Evolutionary conservation across 1,140 invertebrate genomes (phyloP), one percentile per base, ranked within the genome.

Genomic region (Calliopsis andreniformis): DNA sequence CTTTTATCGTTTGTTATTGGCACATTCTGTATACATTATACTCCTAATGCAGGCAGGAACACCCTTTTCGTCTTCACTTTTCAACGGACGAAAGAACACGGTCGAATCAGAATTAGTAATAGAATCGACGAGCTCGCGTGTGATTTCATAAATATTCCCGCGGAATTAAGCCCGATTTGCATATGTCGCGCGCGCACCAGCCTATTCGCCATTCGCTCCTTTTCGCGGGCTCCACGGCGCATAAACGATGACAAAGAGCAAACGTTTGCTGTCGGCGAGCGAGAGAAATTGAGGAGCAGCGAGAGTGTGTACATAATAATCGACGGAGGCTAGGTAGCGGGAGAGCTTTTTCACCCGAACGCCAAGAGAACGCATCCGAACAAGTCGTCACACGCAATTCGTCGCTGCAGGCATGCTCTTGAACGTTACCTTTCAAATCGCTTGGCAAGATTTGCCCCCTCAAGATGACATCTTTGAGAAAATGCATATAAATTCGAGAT

Each of bases 351-450:
- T 42, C n/a, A 28, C 28, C 18, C 14, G 0, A n/a, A 30, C 51
- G 39, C 45, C 14, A 53, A 72, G 47, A 47, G 59, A 79, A 62
- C n/a, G 32, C 49, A 49, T 80, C 63, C 79, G 63, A 81, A 32
- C 63, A 76, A 32, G 39, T 43, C 39, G 45, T 39, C 61, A 68
- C 62, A 58, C 30, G 30, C 30, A 18, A 58, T 32, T 58, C 55
- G 10, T 58, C 55, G 10, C 35, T 39, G 47, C 4, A 23, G 4
- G 30, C 55, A 20, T 30, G 30, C 35, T 39, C 4, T 10, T 2
- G 30, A 58, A 35, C 28, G 55, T 35, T 58, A 8, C 28, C 35
- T 39, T 3, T 16, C 3, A 16, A 18, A 16, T 28, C 25, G 14
- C 25, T n/a, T 30, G n/a, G n/a, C n/a, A 68, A 23, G 16, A 56